Base-by-base conservation (phyloP, 2,888 invertebrate species). In the Priocnemis perturbator region DNA sequence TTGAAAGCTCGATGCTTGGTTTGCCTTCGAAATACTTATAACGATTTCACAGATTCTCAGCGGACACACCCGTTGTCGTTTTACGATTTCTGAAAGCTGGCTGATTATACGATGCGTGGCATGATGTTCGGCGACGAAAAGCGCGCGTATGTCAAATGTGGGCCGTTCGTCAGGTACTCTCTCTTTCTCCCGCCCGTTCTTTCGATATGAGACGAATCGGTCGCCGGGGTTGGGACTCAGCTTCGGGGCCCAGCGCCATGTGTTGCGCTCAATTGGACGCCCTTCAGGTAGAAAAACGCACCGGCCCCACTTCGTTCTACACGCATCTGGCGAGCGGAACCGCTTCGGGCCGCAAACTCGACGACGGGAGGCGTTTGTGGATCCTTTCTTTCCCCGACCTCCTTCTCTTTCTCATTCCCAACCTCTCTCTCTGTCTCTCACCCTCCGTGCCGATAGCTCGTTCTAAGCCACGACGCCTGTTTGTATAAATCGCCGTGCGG, bases 251-350 rank as follows among this genome's bases (percentile, higher is more conserved):
- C 60, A 79, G 73, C 81, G 81, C 82, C 85, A 85, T 85, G 82
- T 85, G 85, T 79, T 83, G 77, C 67, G 78, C 79, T 75, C 71
- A 77, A 85, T 83, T 83, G 84, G 82, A 78, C 74, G 77, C 78
- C 81, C 80, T 78, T 81, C 83, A 83, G 85, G 85, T 85, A 85
- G 84, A 84, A 85, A 85, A 85, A 83, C 79, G 73, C 74, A 69
- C 68, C 73, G 66, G 71, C 73, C 37, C 37, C 37, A 37, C 37
- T 37, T 71, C 68, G 68, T 55, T 69, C 71, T 71, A 62, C 71
- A 81, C 85, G 79, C 85, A 85, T 85, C 85, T 85, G 85, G 85
- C 84, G 85, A 84, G 84, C 85, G 85, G 79, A 77, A 79, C 70
- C 77, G 64, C 74, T 74, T 23, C 69, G 64, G 69, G 73, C 56